These are phyloP conservation scores for Drosophila prosaltans DNA, from an alignment of 1,140 invertebrate genomes.

Conservation along the genomic window DNA sequence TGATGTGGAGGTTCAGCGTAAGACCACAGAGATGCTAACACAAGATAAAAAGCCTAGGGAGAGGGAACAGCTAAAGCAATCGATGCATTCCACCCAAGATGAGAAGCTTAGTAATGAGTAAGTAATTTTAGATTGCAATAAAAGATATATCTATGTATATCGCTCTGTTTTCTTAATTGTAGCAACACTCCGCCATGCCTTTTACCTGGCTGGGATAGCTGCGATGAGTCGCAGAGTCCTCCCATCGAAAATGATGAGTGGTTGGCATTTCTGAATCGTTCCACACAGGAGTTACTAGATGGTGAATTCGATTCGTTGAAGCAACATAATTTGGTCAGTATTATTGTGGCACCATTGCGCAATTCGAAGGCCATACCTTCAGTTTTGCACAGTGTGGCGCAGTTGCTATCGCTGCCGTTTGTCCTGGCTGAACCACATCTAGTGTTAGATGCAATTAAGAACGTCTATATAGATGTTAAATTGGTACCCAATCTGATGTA, in stretches of 20 bases:
- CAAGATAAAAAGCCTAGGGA: constrained; percentile 46
- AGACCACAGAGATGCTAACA: constrained; percentile 55
- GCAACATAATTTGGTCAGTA: constrained; percentile 89
- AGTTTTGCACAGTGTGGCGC: constrained; percentile 88
- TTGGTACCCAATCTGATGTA: constrained; percentile 90
- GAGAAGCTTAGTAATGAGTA: constrained; percentile 78
- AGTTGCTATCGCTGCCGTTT: constrained; percentile 88
- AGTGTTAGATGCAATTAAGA: constrained; percentile 84
- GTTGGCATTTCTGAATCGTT: constrained; percentile 89
- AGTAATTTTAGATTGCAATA: background rate
- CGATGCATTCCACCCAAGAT: constrained; percentile 74
- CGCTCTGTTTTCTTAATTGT: background rate
- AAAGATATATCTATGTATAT: background rate
- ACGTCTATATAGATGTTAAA: constrained; percentile 89
- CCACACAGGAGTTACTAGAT: constrained; percentile 88
- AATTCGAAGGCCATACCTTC: constrained; percentile 86
- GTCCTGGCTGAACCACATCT: constrained; percentile 86
- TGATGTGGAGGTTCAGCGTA: constrained; percentile 52
- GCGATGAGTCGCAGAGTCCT: constrained; percentile 83
- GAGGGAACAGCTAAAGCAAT: constrained; percentile 51
- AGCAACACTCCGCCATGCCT: constrained; percentile 79
- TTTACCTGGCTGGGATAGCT: constrained; percentile 82
- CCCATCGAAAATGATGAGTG: constrained; percentile 93
- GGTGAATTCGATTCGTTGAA: constrained; percentile 89
- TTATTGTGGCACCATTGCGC: constrained; percentile 88